A percentile compares a stretch with the other conserved stretches of the same genome.
These are phyloP conservation scores for Aphelinus atriplicis DNA, from an alignment of 1,140 invertebrate genomes.

Conservation along the genomic window DNA sequence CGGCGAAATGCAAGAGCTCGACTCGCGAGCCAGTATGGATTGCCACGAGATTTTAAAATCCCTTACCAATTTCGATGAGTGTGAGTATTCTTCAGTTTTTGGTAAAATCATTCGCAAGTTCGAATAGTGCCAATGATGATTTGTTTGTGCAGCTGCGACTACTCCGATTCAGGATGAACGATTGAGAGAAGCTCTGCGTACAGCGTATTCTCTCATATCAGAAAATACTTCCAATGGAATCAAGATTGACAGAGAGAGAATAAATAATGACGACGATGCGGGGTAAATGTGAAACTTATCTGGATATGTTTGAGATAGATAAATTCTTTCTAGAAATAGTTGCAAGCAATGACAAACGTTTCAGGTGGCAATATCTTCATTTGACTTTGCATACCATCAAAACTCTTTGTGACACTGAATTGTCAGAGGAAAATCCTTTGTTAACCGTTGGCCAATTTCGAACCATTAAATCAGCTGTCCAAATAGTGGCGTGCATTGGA, in stretches of 20 bases:
- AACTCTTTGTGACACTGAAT: conserved; percentile 40
- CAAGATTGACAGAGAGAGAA: conserved; percentile 26
- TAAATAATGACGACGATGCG: conserved; percentile 30
- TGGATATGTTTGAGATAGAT: conserved; percentile 6
- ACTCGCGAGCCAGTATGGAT: conserved; percentile 18
- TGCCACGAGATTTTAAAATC: conserved; percentile 24
- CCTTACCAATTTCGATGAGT: conserved; percentile 7
- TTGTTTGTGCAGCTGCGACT: conserved; percentile 9
- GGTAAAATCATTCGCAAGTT: neutral
- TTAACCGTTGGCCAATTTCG: conserved; percentile 71
- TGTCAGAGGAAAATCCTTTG: conserved; percentile 55
- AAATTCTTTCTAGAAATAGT: too few species aligned
- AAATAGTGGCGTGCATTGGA: conserved; percentile 73
- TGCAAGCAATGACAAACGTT: neutral
- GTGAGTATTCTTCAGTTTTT: conserved; percentile 11
- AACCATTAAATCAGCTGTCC: conserved; percentile 66
- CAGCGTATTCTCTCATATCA: conserved; percentile 31
- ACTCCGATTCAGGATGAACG: conserved; percentile 31
- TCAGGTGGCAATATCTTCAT: conserved; percentile 51
- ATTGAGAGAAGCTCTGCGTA: conserved; percentile 39
- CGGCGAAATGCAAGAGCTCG: too few species aligned
- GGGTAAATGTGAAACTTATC: conserved; percentile 37
- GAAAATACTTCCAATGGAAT: conserved; percentile 42
- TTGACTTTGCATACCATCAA: conserved; percentile 46
- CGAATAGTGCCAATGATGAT: too few species aligned